These are phyloP conservation scores for Aproaerema taeniolella DNA, from an alignment of 2,888 invertebrate genomes.

Conservation along the genomic window DNA sequence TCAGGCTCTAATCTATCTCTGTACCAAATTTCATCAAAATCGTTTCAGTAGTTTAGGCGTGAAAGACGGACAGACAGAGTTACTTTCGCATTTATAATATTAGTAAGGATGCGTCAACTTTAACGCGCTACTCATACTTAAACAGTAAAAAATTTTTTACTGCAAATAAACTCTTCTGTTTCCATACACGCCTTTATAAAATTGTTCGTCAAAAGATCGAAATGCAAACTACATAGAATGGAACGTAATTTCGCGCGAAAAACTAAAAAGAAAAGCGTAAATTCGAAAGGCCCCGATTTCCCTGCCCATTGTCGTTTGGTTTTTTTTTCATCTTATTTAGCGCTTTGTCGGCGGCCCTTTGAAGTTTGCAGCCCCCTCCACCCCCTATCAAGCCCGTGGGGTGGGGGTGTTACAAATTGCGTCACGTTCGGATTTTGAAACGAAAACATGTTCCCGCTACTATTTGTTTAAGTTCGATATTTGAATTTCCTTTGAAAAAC, in stretches of 20 bases:
- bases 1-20: too few species aligned
- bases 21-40: too few species aligned
- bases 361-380: slow-evolving; percentile 50
- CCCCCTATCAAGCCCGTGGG: too few species aligned
- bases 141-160: too few species aligned
- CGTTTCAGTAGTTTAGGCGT: too few species aligned
- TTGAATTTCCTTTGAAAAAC: too few species aligned
- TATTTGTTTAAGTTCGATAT: slow-evolving; percentile 30
- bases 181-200: slow-evolving; percentile 2
- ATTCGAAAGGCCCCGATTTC: slow-evolving; percentile 63
- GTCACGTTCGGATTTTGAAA: slow-evolving; percentile 59
- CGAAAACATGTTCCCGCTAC: slow-evolving; percentile 56
- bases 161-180: too few species aligned
- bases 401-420: slow-evolving; percentile 69
- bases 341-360: slow-evolving; percentile 75
- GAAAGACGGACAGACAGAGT: too few species aligned
- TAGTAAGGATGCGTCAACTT: too few species aligned
- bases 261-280: slow-evolving; percentile 56
- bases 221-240: slow-evolving; percentile 33
- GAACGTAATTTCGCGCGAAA: slow-evolving; percentile 47
- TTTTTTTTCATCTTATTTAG: slow-evolving; percentile 75
- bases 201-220: slow-evolving; percentile 32
- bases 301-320: slow-evolving; percentile 69
- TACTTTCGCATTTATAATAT: too few species aligned
- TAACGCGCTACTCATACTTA: too few species aligned